Base-by-base conservation (phyloP, 2,888 invertebrate species). In the Dorcus parallelipipedus region DNA sequence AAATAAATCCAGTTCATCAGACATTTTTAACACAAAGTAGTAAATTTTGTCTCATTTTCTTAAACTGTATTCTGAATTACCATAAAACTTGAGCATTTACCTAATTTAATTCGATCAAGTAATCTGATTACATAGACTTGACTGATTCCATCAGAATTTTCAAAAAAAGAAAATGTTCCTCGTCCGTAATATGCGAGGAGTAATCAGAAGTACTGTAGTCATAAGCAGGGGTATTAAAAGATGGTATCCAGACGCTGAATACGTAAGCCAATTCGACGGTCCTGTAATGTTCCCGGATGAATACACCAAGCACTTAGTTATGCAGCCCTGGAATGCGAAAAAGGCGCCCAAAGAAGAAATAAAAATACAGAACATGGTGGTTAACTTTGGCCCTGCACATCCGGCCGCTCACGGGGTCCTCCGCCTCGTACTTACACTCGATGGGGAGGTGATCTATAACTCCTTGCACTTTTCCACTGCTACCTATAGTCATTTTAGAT, bases 321-420 rank as follows among this genome's bases (percentile, higher is more conserved):
- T 9, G n/a, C 54, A 7, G 8, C 54, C 57, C 4, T 61, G 41
- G 39, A 57, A 14, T 42, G 52, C 47, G 23, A 42, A 33, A 33
- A 54, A 43, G 47, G 20, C 26, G 10, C 53, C 49, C 7, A 14
- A 63, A 64, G 9, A 70, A 66, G 40, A 64, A 56, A 38, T 52
- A 52, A 59, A 58, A 38, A 17, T 65, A 33, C 39, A 59, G 26
- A 66, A 62, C 40, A 60, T 56, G 49, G 81, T 82, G 61, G 76
- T 94, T 9, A 95, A 95, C 75, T 94, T 94, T 76, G 95, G 95
- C 0, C 95, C 95, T 0, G 89, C 90, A 65, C 95, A 95, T 80
- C 95, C 95, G 1, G 93, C 95, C 3, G 95, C 95, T 42, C 95
- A 95, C 73, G 95, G 95, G 6, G 94, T 94, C 40, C 79, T 95